Conservation (phyloP, 2,797 vertebrate species). For the Rhinoraja longicauda region DNA sequence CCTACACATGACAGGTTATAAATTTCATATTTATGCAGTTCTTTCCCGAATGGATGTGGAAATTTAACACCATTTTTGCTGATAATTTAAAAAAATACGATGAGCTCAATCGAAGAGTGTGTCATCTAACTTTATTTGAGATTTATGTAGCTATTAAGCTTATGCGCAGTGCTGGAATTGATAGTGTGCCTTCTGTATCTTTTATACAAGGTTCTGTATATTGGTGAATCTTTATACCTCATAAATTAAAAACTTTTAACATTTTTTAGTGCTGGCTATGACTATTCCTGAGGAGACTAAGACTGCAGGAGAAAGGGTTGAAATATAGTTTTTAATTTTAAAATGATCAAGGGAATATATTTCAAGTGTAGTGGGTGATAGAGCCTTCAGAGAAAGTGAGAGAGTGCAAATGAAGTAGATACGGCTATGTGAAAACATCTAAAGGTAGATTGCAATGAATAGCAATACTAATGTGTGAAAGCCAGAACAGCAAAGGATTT, state of each 20-base stretch:
- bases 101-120: not conserved
- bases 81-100: not conserved
- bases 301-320: not conserved
- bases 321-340: not conserved
- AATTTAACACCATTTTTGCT: not conserved
- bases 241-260: not conserved
- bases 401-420: not conserved
- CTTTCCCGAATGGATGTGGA: not conserved
- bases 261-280: not conserved
- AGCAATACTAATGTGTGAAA: not conserved
- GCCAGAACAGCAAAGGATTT: not conserved
- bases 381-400: not conserved
- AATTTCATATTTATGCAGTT: constrained; percentile 20
- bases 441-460: not conserved
- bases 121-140: constrained; percentile 4
- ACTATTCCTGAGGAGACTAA: not conserved
- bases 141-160: constrained; percentile 13
- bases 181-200: not conserved
- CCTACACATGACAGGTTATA: not conserved
- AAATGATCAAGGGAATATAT: not conserved
- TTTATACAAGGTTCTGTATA: not conserved
- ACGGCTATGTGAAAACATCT: not conserved
- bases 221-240: not conserved
- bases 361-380: not conserved
- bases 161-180: not conserved